Base-by-base conservation (phyloP, 2,797 vertebrate genomes). In the Sebastes oblongus region DNA sequence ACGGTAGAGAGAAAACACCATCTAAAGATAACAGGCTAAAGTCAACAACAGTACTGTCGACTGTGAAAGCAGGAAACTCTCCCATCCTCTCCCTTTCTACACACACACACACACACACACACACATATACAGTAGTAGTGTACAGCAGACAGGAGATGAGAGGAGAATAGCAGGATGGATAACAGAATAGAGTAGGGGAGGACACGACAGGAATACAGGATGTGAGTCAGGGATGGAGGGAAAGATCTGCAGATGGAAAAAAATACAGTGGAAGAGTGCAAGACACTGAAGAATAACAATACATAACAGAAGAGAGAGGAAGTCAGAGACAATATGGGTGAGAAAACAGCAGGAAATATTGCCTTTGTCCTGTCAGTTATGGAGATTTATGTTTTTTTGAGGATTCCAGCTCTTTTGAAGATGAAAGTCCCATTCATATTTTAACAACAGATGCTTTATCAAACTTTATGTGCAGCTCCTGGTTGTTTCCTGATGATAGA, bases 131-230 rank as follows among this genome's bases (percentile, higher is more conserved):
- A 52, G 20, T 24, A 46, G 6, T 46, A 46, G 42, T 46, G 42
- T 0, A 18, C 66, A 68, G 71, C 8, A 29, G 52, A 84, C 39
- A 78, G 78, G 60, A 69, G 80, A 74, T 14, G 81, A 80, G 76
- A 52, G 87, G 77, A 87, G 89, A 84, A 90, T 82, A 70, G 87
- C 86, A 89, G 88, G 86, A 90, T 85, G 87, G 82, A 71, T 87
- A 67, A 81, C 55, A 88, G 84, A 88, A 88, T 69, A 61, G 72
- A 75, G 70, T 1, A 34, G 27, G 34, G 73, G 71, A 82, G 77
- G 69, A 73, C 32, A 52, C 66, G 24, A 78, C 46, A 71, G 73
- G 82, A 85, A 77, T 52, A 84, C 75, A 86, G 90, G 90, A 92
- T 85, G 84, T 90, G 89, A 87, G 65, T 87, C 83, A 82, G 72